Evolutionary conservation across 2,888 invertebrate species (phyloP), one percentile per base, ranked within the genome.

Genomic region (Itoplectis maculator): DNA sequence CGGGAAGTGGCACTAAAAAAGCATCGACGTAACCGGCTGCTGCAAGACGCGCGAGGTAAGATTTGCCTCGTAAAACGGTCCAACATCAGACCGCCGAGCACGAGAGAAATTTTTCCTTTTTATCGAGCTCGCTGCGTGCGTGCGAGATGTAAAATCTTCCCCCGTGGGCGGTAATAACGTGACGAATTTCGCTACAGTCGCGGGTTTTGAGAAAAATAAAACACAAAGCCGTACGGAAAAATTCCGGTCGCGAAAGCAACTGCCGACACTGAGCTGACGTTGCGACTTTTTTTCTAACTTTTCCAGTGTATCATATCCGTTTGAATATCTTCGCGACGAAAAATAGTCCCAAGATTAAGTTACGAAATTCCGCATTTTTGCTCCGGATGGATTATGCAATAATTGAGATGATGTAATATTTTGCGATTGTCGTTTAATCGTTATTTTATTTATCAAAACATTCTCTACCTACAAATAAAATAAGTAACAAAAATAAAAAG

Each of bases 381-480:
- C 20, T 6, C 1, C 18, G 20, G n/a, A 20, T n/a, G 13, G 23
- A 29, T 5, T 5, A 59, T 35, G 13, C 35, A n/a, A 8, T 9
- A 54, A 54, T 54, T 0, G 23, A 11, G 20, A 13, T 54, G 1
- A 49, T 20, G 7, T 8, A 51, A 20, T 51, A 54, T 54, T 54
- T 9, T 35, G 13, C 29, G 35, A 23, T 35, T 3, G 15, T 35
- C 13, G 59, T 59, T 35, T 13, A 56, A 56, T 29, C 35, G 13
- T 35, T 29, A 29, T 29, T 59, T 59, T 59, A 59, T 59, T 59
- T 2, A 54, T 59, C n/a, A 29, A 59, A 29, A 35, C 13, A 35
- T 59, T 59, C n/a, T 11, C 8, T 59, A 35, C 15, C 7, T 59
- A 59, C n/a, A 5, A n/a, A 59, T 35, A 59, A 5, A n/a, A 59